phyloP scores from a whole-genome alignment of 1,140 invertebrate genomes.

The Drosophila tani region DNA sequence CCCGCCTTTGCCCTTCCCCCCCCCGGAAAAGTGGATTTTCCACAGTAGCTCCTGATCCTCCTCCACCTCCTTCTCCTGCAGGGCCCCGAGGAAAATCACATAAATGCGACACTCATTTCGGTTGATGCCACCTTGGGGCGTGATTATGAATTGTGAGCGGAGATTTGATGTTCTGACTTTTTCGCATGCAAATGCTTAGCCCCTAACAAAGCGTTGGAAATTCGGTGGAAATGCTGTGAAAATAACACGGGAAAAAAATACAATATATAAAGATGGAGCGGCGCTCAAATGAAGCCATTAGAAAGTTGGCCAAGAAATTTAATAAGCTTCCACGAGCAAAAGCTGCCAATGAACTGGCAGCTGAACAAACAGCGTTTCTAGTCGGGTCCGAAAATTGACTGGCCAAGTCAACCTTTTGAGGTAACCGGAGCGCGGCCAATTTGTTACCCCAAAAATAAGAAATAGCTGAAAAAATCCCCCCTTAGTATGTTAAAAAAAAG shows the following conservation, averaged over 20 bases:
- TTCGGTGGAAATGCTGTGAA: conserved; percentile 1
- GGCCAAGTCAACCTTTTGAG: conserved; percentile 70
- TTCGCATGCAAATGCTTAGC: conserved; percentile 63
- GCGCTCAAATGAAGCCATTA: conserved; percentile 67
- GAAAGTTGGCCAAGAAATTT: conserved; percentile 74
- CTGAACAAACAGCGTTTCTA: conserved; percentile 64
- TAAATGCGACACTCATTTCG: conserved; percentile 63
- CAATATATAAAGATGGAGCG: conserved; percentile 18
- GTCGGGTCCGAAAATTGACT: conserved; percentile 37
- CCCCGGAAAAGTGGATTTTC: conserved; percentile 22
- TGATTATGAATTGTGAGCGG: conserved; percentile 72
- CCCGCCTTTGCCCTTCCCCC: not conserved
- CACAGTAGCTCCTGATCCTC: not conserved
- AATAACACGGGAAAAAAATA: conserved; percentile 33
- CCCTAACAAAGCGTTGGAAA: conserved; percentile 33
- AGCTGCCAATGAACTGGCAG: conserved; percentile 76
- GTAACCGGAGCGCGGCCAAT: conserved; percentile 76
- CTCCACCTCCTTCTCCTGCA: not conserved
- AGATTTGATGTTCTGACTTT: conserved; percentile 71
- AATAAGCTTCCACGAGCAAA: conserved; percentile 55
- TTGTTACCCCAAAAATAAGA: conserved; percentile 41
- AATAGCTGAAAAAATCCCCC: not conserved
- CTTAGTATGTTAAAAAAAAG: conserved; percentile 7
- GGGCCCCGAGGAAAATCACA: conserved; percentile 7
- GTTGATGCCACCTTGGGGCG: conserved; percentile 73